Evolutionary conservation across 2,797 vertebrate species (phyloP).

Genomic region (Helicolenus hilgendorfi): DNA sequence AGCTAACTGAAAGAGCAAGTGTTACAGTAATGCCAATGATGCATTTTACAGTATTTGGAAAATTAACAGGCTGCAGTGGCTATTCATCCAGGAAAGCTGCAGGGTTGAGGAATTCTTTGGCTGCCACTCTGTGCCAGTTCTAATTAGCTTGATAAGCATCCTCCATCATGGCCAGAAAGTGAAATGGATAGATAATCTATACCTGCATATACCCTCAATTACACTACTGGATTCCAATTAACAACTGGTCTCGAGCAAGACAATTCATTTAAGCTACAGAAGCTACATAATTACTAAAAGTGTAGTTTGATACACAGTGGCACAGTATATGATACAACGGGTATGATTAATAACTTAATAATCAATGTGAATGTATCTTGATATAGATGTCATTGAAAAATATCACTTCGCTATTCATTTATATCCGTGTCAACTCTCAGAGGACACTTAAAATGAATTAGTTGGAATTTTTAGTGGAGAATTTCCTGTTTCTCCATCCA

Average conservation of each 20-base stretch:
- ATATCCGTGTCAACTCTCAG: slow-evolving; percentile 15
- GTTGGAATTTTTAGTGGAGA: slow-evolving; percentile 10
- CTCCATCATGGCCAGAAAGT: slow-evolving; percentile 52
- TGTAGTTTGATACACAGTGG: neutral
- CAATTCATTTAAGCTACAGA: neutral
- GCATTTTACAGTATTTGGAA: slow-evolving; percentile 23
- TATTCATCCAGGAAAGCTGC: slow-evolving; percentile 38
- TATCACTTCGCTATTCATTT: neutral
- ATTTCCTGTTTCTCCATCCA: slow-evolving; percentile 41
- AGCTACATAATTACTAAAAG: neutral
- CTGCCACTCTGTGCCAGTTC: slow-evolving; percentile 33
- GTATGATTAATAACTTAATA: neutral
- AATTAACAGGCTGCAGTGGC: neutral
- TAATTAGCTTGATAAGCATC: slow-evolving; percentile 55
- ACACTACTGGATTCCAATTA: slow-evolving; percentile 68
- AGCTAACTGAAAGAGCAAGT: neutral
- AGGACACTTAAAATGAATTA: slow-evolving; percentile 24
- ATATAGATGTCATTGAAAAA: neutral
- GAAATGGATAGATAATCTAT: slow-evolving; percentile 70
- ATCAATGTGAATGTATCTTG: neutral
- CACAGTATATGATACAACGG: neutral
- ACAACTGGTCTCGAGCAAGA: slow-evolving; percentile 30
- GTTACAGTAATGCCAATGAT: slow-evolving; percentile 7
- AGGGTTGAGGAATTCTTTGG: slow-evolving; percentile 17
- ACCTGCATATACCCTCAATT: slow-evolving; percentile 61